phyloP scores from a whole-genome alignment of 2,113 vertebrate genomes.

The Speoplatyrhinus poulsoni region DNA sequence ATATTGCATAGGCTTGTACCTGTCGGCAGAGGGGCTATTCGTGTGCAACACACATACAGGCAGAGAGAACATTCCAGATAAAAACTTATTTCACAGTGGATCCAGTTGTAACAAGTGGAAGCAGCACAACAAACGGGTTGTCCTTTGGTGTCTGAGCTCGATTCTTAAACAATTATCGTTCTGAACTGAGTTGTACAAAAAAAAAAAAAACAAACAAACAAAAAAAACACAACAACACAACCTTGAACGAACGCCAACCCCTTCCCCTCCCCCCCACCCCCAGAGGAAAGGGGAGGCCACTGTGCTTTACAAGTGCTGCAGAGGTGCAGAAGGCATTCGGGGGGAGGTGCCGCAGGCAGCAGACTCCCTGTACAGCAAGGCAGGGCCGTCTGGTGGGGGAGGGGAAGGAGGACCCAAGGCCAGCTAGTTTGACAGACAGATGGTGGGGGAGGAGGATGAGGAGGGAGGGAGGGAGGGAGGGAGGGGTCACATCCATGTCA shows the following conservation, averaged over 20 bases:
- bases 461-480: slow-evolving; percentile 26
- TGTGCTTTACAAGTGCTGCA: slow-evolving; percentile 75
- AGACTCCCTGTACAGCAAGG: slow-evolving; percentile 57
- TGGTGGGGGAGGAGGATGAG: slow-evolving; percentile 25
- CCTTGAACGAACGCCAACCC: slow-evolving; percentile 17
- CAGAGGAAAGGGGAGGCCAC: slow-evolving; percentile 45
- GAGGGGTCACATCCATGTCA: slow-evolving; percentile 36
- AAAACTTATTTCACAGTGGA: slow-evolving; percentile 80
- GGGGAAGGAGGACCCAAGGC: slow-evolving; percentile 56
- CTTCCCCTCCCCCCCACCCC: slow-evolving; percentile 42
- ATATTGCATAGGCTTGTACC: slow-evolving; percentile 77
- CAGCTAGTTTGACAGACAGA: slow-evolving; percentile 27
- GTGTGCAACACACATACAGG: slow-evolving; percentile 64
- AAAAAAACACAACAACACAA: slow-evolving; percentile 2
- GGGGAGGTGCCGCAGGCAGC: slow-evolving; percentile 51
- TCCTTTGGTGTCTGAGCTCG: slow-evolving; percentile 81
- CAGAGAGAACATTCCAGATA: slow-evolving; percentile 73
- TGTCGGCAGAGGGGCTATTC: slow-evolving; percentile 57
- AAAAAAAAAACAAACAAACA: slow-evolving; percentile 30
- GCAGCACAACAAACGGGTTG: slow-evolving; percentile 73
- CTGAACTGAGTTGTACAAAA: slow-evolving; percentile 50
- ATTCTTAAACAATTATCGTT: slow-evolving; percentile 58
- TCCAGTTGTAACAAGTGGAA: slow-evolving; percentile 76
- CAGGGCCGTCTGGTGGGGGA: slow-evolving; percentile 39
- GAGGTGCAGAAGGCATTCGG: slow-evolving; percentile 72